Conservation (phyloP, 2,113 vertebrate species). For the Channa argus region DNA sequence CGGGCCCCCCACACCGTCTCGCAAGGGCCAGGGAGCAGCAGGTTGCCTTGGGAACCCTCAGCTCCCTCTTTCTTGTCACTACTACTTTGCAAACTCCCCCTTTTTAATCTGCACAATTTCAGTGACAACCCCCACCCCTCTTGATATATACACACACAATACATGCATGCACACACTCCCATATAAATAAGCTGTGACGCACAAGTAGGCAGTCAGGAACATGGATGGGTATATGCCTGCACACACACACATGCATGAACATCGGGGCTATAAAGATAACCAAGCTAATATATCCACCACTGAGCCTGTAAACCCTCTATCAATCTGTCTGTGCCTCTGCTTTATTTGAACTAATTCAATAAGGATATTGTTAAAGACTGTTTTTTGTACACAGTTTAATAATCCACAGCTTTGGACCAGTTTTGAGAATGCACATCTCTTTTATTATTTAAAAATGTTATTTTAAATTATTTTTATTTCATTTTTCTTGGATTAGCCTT, state of each 20-base stretch:
- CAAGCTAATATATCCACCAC: slow-evolving; percentile 50
- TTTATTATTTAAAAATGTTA: background rate
- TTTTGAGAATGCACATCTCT: background rate
- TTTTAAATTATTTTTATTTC: background rate
- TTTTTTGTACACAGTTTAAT: slow-evolving; percentile 10
- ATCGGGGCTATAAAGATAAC: slow-evolving; percentile 55
- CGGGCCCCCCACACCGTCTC: slow-evolving; percentile 67
- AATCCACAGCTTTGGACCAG: background rate
- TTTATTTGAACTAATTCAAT: slow-evolving; percentile 39
- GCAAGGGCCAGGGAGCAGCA: slow-evolving; percentile 76
- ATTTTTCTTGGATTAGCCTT: background rate
- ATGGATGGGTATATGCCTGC: background rate
- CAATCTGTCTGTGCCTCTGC: slow-evolving; percentile 36
- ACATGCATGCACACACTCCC: slow-evolving; percentile 52
- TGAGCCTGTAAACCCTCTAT: slow-evolving; percentile 45
- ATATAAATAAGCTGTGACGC: slow-evolving; percentile 44
- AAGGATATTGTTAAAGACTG: slow-evolving; percentile 12
- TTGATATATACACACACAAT: slow-evolving; percentile 63
- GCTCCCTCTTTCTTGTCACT: slow-evolving; percentile 74
- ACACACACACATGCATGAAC: slow-evolving; percentile 15
- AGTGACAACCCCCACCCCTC: slow-evolving; percentile 64
- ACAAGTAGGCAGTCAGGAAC: slow-evolving; percentile 28
- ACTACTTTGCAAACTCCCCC: slow-evolving; percentile 56
- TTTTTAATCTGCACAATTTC: slow-evolving; percentile 73
- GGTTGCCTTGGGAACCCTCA: slow-evolving; percentile 83